Conservation (phyloP, 1,140 invertebrate genomes). For the Lithobius niger region DNA sequence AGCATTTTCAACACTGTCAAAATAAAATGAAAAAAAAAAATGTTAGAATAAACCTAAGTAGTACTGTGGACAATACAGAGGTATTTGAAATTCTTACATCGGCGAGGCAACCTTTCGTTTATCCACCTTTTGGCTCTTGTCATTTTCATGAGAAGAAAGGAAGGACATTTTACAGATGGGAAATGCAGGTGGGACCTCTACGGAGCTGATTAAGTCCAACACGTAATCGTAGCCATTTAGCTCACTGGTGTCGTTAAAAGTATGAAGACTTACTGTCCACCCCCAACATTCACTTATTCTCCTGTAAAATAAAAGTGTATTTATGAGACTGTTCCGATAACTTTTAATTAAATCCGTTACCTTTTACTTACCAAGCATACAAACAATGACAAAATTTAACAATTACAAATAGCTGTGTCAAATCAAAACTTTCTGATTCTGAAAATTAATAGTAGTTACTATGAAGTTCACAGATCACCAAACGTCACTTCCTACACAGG, state of each 20-base stretch:
- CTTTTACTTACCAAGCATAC: too few species aligned
- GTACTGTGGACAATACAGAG: too few species aligned
- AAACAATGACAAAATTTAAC: too few species aligned
- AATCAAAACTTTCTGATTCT: too few species aligned
- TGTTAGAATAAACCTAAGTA: too few species aligned
- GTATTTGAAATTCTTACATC: not conserved
- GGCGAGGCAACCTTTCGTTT: not conserved
- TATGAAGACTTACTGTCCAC: conserved; percentile 64
- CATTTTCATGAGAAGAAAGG: conserved; percentile 34
- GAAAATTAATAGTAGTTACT: too few species aligned
- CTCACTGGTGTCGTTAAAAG: conserved; percentile 45
- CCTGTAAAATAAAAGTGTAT: conserved; percentile 23
- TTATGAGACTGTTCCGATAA: too few species aligned
- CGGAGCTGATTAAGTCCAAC: conserved; percentile 75
- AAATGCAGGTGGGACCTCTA: conserved; percentile 81
- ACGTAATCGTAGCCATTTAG: conserved; percentile 70
- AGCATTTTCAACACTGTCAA: not conserved
- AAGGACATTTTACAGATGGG: conserved; percentile 51
- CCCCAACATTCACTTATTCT: conserved; percentile 45
- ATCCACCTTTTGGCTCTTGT: not conserved
- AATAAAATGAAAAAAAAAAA: not conserved
- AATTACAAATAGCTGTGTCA: too few species aligned
- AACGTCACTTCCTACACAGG: too few species aligned
- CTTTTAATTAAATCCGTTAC: too few species aligned
- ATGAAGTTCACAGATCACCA: too few species aligned